Base-by-base conservation (phyloP, 1,140 invertebrate genomes). In the Drosophila kurseongensis region DNA sequence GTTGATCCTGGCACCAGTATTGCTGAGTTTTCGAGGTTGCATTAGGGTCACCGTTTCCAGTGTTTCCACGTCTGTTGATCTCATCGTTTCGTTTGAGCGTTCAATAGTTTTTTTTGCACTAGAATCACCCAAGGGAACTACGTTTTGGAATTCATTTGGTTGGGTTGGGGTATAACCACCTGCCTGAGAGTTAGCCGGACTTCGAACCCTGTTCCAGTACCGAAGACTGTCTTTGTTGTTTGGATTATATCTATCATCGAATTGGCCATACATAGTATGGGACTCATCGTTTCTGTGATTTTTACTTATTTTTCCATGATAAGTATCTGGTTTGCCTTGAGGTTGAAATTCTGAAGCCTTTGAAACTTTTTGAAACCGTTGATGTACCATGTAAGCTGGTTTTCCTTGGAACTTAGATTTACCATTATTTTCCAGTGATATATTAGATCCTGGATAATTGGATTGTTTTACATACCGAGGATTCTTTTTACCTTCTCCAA, bases 11-110 rank as follows among this genome's bases (percentile, higher is more conserved):
- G 23, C 16, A 13, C 51, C 35, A 1, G 13, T 40, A 4, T 47
- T 58, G 1, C 58, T 48, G 8, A 81, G 32, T 4, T 8, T 41
- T 7, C 72, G 59, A 2, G 57, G 55, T 29, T 66, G 35, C 59
- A 80, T 40, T 1, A 81, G 12, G 9, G 79, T 68, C 0, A 56
- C 29, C 0, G 54, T 45, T 7, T 75, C 35, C n/a, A 38, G 10
- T 6, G 36, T 40, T 45, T 44, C 45, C 18, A 16, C 18, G n/a
- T 41, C 47, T n/a, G 38, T 40, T 9, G 9, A 27, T n/a, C 9
- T 16, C 1, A 6, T 9, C 9, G 7, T 18, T 16, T 16, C 18
- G n/a, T 57, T 51, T 12, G 23, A 36, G 0, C 44, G 44, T 35
- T 23, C 18, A 0, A 7, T 40, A 10, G 18, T 7, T 18, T 42